Evolutionary conservation across 2,113 vertebrate species (phyloP).

Genomic region (Actinemys pallida): DNA sequence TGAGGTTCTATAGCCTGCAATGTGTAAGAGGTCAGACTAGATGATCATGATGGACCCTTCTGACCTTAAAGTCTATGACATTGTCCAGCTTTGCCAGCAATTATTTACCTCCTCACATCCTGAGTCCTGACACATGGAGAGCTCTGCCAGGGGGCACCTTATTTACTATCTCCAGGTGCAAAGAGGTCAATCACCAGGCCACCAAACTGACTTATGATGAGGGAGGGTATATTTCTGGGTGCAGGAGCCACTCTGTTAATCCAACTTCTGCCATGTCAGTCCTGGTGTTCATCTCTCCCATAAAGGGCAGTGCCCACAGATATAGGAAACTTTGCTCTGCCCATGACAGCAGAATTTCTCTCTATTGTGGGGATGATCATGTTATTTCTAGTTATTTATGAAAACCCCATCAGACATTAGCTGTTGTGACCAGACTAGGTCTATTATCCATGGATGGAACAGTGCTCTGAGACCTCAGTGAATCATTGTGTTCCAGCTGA

Average conservation of each 20-base stretch:
- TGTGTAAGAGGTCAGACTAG: too few relatives aligned
- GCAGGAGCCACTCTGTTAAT: fast-evolving
- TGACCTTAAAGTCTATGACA: too few relatives aligned
- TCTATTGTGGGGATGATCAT: too few relatives aligned
- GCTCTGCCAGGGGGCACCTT: background rate
- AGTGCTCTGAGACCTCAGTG: too few relatives aligned
- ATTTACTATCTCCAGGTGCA: background rate
- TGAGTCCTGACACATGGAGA: background rate
- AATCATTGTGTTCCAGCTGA: too few relatives aligned
- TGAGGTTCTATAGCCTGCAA: too few relatives aligned
- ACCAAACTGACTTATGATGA: background rate
- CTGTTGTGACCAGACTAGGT: too few relatives aligned
- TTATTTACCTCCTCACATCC: background rate
- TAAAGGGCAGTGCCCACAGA: background rate
- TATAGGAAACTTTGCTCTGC: background rate
- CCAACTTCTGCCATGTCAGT: background rate
- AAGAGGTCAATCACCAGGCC: background rate
- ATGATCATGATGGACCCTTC: too few relatives aligned
- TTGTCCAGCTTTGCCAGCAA: background rate
- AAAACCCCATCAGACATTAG: too few relatives aligned
- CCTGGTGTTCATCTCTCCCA: background rate
- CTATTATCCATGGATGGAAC: too few relatives aligned
- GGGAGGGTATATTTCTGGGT: background rate
- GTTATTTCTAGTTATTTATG: too few relatives aligned
- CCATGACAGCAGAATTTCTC: too few relatives aligned